A percentile compares a stretch with the other conserved stretches of the same genome.
Evolutionary conservation across 2,888 invertebrate genomes (phyloP).

Genomic region (Drosophila macrospina): DNA sequence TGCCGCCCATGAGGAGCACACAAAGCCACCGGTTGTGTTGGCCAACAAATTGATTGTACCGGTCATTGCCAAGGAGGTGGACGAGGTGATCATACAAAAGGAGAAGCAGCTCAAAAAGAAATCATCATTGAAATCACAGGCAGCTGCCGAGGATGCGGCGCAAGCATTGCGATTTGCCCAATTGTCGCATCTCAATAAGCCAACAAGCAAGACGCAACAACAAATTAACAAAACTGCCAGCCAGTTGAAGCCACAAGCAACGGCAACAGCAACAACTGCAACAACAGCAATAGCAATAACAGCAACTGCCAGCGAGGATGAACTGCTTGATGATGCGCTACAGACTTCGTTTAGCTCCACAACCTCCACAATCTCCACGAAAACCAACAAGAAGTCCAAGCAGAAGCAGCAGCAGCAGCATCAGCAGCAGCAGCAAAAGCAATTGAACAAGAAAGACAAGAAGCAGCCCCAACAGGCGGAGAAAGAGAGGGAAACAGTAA

Average conservation of each 20-base stretch:
- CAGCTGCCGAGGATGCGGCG: slow-evolving; percentile 59
- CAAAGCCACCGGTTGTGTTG: slow-evolving; percentile 81
- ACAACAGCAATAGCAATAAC: slow-evolving; percentile 26
- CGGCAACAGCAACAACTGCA: slow-evolving; percentile 17
- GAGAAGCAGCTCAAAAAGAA: slow-evolving; percentile 65
- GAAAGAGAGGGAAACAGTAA: not conserved
- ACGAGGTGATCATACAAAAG: slow-evolving; percentile 79
- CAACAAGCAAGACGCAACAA: slow-evolving; percentile 18
- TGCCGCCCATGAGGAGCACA: slow-evolving; percentile 25
- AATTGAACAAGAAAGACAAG: slow-evolving; percentile 8
- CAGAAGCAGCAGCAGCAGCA: slow-evolving; percentile 35
- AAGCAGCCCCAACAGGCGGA: slow-evolving; percentile 6
- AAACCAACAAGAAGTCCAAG: slow-evolving; percentile 58
- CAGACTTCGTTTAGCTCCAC: slow-evolving; percentile 34
- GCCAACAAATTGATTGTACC: slow-evolving; percentile 84
- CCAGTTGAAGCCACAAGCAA: slow-evolving; percentile 14
- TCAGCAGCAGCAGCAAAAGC: slow-evolving; percentile 3
- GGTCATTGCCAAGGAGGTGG: slow-evolving; percentile 84
- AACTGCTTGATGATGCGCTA: slow-evolving; percentile 49
- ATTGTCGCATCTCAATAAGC: slow-evolving; percentile 65
- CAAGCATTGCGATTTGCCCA: slow-evolving; percentile 59
- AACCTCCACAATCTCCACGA: slow-evolving; percentile 19
- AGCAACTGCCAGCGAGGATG: slow-evolving; percentile 57
- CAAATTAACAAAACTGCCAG: slow-evolving; percentile 45
- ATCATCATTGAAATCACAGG: slow-evolving; percentile 55